A percentile compares a stretch with the other conserved stretches of the same genome.
Conservation (phyloP, 92 coral and sea anemone species). For the Chrysogorgia sp. region DNA sequence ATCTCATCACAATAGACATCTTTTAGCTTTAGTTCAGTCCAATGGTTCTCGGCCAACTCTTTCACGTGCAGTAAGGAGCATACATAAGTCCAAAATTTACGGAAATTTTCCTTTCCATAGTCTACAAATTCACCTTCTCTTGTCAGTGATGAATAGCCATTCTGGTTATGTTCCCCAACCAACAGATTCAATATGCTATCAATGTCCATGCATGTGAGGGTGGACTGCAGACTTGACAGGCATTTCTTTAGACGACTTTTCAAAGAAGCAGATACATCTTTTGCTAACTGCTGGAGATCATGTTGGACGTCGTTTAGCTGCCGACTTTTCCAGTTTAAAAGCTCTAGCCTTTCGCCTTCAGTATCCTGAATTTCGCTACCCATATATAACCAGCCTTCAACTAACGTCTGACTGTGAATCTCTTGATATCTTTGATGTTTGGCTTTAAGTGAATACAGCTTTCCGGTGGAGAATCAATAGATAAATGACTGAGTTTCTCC, state of each 20-base stretch:
- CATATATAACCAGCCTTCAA: constrained; percentile 9
- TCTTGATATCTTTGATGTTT: constrained; percentile 7
- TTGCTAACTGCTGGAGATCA: constrained; percentile 13
- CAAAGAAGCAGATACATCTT: constrained; percentile 16
- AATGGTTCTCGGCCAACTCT: constrained; percentile 23
- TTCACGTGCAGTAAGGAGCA: constrained; percentile 26
- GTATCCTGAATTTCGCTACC: neutral
- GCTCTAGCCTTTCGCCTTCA: constrained; percentile 11
- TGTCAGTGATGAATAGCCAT: constrained; percentile 14
- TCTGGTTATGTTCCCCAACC: neutral
- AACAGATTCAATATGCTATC: constrained; percentile 7
- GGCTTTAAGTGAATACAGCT: constrained; percentile 1
- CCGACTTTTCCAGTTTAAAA: neutral
- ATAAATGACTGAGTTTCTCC: neutral
- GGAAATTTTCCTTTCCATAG: constrained; percentile 7
- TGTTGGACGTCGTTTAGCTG: constrained; percentile 11
- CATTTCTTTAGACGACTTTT: constrained; percentile 5
- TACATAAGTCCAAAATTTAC: neutral
- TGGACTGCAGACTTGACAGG: constrained; percentile 15
- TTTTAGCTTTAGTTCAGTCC: constrained; percentile 12
- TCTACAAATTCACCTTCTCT: constrained; percentile 24
- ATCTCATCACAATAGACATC: constrained; percentile 24
- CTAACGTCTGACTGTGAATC: constrained; percentile 9
- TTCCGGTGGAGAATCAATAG: neutral
- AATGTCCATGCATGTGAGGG: constrained; percentile 14